A percentile compares a stretch with the other conserved stretches of the same genome.
phyloP scores from a whole-genome alignment of 1,140 invertebrate genomes.

The Zaprionus gabonicus region DNA sequence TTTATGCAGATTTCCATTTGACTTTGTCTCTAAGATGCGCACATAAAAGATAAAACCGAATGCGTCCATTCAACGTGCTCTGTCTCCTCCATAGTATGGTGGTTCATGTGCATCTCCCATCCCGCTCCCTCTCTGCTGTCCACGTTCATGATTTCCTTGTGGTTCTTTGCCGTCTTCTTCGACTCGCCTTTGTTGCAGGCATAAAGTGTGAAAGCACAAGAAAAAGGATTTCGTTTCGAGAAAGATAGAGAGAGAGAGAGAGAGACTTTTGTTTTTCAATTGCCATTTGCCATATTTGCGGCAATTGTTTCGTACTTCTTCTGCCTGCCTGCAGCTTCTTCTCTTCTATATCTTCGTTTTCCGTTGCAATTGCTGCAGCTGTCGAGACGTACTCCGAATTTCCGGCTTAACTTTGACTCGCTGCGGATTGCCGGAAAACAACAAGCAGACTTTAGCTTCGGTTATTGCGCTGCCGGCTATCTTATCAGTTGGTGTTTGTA shows the following conservation, averaged over 20 bases:
- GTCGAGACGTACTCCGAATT: constrained; percentile 17
- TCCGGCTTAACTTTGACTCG: constrained; percentile 51
- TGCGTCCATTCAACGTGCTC: constrained; percentile 29
- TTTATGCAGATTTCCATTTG: constrained; percentile 69
- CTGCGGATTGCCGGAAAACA: constrained; percentile 7
- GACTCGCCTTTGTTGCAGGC: constrained; percentile 48
- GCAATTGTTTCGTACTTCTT: constrained; percentile 61
- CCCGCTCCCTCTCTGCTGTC: not conserved
- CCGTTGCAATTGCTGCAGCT: constrained; percentile 55
- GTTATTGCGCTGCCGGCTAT: constrained; percentile 52
- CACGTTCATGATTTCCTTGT: constrained; percentile 44
- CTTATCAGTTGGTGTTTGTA: constrained; percentile 46
- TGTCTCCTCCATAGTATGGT: constrained; percentile 19
- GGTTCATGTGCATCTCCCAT: not conserved
- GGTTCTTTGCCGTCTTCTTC: constrained; percentile 20
- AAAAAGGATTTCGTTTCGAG: constrained; percentile 58
- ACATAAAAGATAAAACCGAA: constrained; percentile 40
- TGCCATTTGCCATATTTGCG: constrained; percentile 77
- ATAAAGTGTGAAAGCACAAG: constrained; percentile 65
- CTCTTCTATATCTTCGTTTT: constrained; percentile 11
- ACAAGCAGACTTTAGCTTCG: constrained; percentile 48
- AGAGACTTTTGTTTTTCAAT: constrained; percentile 79
- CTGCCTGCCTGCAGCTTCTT: not conserved
- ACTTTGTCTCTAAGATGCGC: constrained; percentile 52
- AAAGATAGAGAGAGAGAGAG: not conserved